Percentiles rank a stretch among this genome's conserved stretches.
phyloP scores from a whole-genome alignment of 2,888 invertebrate genomes.

The Esperia sulphurella region DNA sequence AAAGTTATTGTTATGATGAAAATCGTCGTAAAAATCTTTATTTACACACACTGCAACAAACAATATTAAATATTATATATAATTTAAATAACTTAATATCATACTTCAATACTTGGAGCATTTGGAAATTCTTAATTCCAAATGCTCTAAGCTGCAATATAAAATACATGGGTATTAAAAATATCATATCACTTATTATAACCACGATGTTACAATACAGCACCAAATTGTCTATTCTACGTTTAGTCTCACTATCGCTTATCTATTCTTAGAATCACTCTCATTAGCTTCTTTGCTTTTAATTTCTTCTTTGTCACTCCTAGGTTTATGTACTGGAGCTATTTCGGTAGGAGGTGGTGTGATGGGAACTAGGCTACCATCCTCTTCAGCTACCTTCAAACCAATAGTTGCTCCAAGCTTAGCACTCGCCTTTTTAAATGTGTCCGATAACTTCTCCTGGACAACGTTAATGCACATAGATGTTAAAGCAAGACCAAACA shows the following conservation, averaged over 20 bases:
- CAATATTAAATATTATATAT: slow-evolving; percentile 14
- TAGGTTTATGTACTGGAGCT: slow-evolving; percentile 61
- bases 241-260: slow-evolving; percentile 17
- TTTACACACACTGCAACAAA: slow-evolving; percentile 53
- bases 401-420: slow-evolving; percentile 93
- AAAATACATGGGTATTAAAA: slow-evolving; percentile 6
- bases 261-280: slow-evolving; percentile 49
- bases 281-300: slow-evolving; percentile 43
- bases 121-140: slow-evolving; percentile 21
- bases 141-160: not conserved
- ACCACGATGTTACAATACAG: slow-evolving; percentile 14
- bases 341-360: slow-evolving; percentile 65
- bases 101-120: not conserved
- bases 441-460: slow-evolving; percentile 89
- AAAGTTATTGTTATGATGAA: not conserved
- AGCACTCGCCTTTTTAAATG: slow-evolving; percentile 90
- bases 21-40: slow-evolving; percentile 43
- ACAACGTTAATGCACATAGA: slow-evolving; percentile 99
- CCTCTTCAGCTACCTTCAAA: slow-evolving; percentile 84
- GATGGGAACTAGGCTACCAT: slow-evolving; percentile 72
- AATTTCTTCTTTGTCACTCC: slow-evolving; percentile 29
- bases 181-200: slow-evolving; percentile 31
- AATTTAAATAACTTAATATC: slow-evolving; percentile 9
- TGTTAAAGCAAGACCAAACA: slow-evolving; percentile 96
- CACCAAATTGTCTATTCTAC: slow-evolving; percentile 18